Evolutionary conservation across 1,140 invertebrate species (phyloP).

Genomic region (Hermetia illucens): DNA sequence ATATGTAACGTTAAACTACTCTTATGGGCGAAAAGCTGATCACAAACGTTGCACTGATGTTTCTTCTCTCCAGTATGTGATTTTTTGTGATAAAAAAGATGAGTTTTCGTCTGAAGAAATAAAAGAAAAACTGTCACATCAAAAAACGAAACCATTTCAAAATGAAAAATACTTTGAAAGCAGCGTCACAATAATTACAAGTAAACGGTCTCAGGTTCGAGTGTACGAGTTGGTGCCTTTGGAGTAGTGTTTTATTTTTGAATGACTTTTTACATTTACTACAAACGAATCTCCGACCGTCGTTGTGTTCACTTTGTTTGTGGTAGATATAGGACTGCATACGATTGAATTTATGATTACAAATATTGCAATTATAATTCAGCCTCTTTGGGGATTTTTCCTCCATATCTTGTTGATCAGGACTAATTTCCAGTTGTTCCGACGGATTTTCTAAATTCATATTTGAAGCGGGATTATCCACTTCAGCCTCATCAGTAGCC

Average conservation of each 20-base stretch:
- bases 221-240: conserved; percentile 55
- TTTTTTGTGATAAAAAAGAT: conserved; percentile 50
- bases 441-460: neutral
- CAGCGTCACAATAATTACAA: conserved; percentile 25
- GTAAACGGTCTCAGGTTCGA: conserved; percentile 43
- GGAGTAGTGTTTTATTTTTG: conserved; percentile 52
- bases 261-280: conserved; percentile 54
- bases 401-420: neutral
- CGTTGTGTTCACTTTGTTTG: conserved; percentile 51
- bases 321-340: conserved; percentile 54
- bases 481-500: neutral
- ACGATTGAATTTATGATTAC: conserved; percentile 41
- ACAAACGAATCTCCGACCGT: conserved; percentile 48
- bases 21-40: conserved; percentile 58
- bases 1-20: conserved; percentile 53
- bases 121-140: neutral
- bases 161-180: conserved; percentile 1
- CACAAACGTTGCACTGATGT: conserved; percentile 60
- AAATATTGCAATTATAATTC: conserved; percentile 32
- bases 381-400: neutral
- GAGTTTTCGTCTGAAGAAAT: conserved; percentile 53
- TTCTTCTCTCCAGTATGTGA: conserved; percentile 56
- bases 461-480: neutral
- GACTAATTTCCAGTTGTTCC: neutral
- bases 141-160: neutral